phyloP scores from a whole-genome alignment of 1,140 invertebrate genomes.

The Latrodectus geometricus region DNA sequence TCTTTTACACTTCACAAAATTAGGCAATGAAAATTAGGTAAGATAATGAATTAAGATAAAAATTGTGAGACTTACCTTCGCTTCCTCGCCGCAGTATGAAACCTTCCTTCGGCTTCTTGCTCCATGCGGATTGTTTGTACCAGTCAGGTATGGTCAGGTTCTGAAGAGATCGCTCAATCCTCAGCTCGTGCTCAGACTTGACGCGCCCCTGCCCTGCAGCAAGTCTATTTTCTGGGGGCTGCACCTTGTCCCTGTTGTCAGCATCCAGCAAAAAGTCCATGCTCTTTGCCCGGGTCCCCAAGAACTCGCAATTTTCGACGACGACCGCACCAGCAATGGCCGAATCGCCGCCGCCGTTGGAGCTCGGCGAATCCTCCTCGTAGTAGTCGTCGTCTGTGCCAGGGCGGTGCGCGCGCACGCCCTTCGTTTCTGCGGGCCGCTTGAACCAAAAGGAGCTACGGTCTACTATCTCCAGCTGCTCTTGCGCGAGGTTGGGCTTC shows the following conservation, averaged over 20 bases:
- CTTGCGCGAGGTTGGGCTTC: slow-evolving; percentile 64
- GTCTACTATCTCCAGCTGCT: slow-evolving; percentile 82
- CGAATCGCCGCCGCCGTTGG: not conserved
- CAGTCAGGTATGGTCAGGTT: slow-evolving; percentile 94
- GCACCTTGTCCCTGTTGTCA: slow-evolving; percentile 82
- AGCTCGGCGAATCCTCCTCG: slow-evolving; percentile 3
- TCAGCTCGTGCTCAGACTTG: slow-evolving; percentile 84
- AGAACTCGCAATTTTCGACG: slow-evolving; percentile 20
- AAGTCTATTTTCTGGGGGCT: slow-evolving; percentile 93
- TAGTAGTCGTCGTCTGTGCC: not conserved
- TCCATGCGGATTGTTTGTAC: slow-evolving; percentile 82
- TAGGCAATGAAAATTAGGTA: not conserved
- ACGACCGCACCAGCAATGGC: slow-evolving; percentile 34
- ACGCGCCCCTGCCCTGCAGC: slow-evolving; percentile 80
- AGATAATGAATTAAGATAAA: not conserved
- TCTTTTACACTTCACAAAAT: not conserved
- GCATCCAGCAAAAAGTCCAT: slow-evolving; percentile 94
- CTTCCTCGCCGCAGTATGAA: slow-evolving; percentile 64
- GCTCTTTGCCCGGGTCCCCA: slow-evolving; percentile 78
- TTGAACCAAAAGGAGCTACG: not conserved
- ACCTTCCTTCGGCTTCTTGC: slow-evolving; percentile 64
- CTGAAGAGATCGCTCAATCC: slow-evolving; percentile 90
- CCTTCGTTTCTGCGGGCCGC: not conserved
- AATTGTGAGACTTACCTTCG: slow-evolving; percentile 45
- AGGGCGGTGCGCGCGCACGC: slow-evolving; percentile 26